Base-by-base conservation (phyloP, 2,113 vertebrate species). In the Willisornis vidua region DNA sequence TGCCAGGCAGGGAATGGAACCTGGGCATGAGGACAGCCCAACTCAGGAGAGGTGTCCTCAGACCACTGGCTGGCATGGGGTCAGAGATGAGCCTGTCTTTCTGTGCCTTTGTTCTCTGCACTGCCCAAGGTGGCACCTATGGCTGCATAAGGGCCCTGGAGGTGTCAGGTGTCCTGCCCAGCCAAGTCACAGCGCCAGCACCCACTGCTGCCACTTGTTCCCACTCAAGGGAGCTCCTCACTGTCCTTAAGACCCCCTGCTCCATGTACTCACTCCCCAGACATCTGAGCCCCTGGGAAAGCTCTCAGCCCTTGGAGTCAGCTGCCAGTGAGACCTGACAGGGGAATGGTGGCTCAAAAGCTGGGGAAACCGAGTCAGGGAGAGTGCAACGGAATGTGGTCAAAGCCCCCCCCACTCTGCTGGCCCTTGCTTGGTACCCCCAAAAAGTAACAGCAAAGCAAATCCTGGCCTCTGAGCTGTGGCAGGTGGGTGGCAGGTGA, bases 11-110 rank as follows among this genome's bases (percentile, higher is more conserved):
- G 61, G 35, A 55, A 78, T 19, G 25, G 57, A 37, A 85, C 63
- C 72, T 59, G 63, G 52, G 19, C 33, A 35, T 5, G 18, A 43
- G 41, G 17, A 25, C 72, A 76, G 49, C 33, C 35, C 6, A 9
- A 2, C 0, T 3, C 66, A 49, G 31, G 24, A 73, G 24, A 16
- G 19, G 26, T 16, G 17, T 71, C 33, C 33, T 51, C 52, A 75
- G 74, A 23, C 7, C 57, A 8, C 9, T 1, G 5, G 19, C 23
- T 41, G 29, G 17, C 1, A 2, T 0, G 0, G 46, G 29, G 55
- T 3, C 68, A 84, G 59, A 61, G 37, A 25, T 9, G 8, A 77
- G n/a, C 31, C 39, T 1, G 1, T 62, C 33, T 37, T 41, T 63
- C 66, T 54, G 43, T 57, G 58, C 29, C 54, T 49, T 19, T 54